Conservation (phyloP, 2,888 invertebrate genomes). For the Xylota sylvarum region DNA sequence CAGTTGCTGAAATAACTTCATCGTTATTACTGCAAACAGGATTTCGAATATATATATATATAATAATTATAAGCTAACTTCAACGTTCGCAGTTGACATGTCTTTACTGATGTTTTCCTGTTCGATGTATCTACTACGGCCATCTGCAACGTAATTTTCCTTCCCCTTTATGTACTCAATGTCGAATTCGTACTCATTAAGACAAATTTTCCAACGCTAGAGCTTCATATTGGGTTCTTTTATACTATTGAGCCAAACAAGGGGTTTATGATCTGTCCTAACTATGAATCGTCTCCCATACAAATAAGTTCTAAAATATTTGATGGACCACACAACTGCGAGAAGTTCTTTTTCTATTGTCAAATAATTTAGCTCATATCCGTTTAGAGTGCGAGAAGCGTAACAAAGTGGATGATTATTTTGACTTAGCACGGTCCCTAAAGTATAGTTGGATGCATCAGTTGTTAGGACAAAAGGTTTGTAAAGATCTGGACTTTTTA, state of each 20-base stretch:
- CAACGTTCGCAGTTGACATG: slow-evolving; percentile 30
- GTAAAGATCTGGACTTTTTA: background rate
- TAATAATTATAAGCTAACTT: slow-evolving; percentile 34
- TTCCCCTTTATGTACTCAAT: background rate
- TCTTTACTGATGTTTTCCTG: slow-evolving; percentile 28
- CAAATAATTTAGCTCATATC: too few relatives aligned
- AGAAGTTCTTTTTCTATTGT: too few relatives aligned
- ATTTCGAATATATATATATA: too few relatives aligned
- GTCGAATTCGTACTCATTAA: too few relatives aligned
- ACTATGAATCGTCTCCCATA: background rate
- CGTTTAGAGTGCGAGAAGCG: background rate
- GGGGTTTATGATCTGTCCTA: background rate
- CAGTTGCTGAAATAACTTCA: background rate
- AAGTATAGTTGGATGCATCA: slow-evolving; percentile 1
- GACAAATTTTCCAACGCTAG: background rate
- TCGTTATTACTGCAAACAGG: background rate
- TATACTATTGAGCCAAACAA: background rate
- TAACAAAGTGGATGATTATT: background rate
- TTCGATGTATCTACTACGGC: background rate
- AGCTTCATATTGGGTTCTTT: too few relatives aligned
- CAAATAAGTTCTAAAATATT: background rate
- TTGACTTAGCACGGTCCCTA: background rate
- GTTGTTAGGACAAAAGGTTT: slow-evolving; percentile 12
- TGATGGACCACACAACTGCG: too few relatives aligned
- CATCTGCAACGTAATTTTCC: too few relatives aligned